These are phyloP conservation scores for Lasioglossum marginatum DNA, from an alignment of 2,888 invertebrate species.

Conservation along the genomic window DNA sequence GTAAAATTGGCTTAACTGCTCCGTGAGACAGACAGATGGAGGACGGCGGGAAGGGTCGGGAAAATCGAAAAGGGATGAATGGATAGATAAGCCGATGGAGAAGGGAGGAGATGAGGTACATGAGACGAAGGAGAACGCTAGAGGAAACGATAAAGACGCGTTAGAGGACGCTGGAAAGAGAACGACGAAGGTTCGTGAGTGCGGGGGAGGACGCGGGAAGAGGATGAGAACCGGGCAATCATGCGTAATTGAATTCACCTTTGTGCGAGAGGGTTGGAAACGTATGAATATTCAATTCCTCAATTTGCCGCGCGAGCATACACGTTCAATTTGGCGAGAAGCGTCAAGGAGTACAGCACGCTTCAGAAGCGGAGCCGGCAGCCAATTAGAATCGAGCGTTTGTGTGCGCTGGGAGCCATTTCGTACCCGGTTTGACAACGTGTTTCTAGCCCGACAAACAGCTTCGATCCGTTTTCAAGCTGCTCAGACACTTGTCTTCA, in stretches of 20 bases:
- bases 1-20: slow-evolving; percentile 82
- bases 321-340: slow-evolving; percentile 79
- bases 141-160: slow-evolving; percentile 32
- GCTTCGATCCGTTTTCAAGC: slow-evolving; percentile 58
- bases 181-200: neutral
- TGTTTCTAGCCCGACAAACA: slow-evolving; percentile 66
- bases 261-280: slow-evolving; percentile 74
- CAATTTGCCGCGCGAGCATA: slow-evolving; percentile 76
- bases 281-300: slow-evolving; percentile 83
- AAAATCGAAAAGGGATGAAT: slow-evolving; percentile 27
- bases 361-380: slow-evolving; percentile 62
- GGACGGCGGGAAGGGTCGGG: slow-evolving; percentile 17
- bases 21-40: slow-evolving; percentile 38
- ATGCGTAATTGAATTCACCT: slow-evolving; percentile 83
- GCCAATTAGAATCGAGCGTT: slow-evolving; percentile 68
- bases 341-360: slow-evolving; percentile 69
- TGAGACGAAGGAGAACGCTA: slow-evolving; percentile 14
- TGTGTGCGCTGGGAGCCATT: slow-evolving; percentile 57
- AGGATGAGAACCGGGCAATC: slow-evolving; percentile 77
- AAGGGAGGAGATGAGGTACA: slow-evolving; percentile 1
- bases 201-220: slow-evolving; percentile 18
- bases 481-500: slow-evolving; percentile 69
- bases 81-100: slow-evolving; percentile 37
- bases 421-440: slow-evolving; percentile 65
- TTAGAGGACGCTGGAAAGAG: slow-evolving; percentile 34